Percentiles rank a stretch among this genome's conserved stretches.
Conservation (phyloP, 2,113 vertebrate species). For the Ia io region DNA sequence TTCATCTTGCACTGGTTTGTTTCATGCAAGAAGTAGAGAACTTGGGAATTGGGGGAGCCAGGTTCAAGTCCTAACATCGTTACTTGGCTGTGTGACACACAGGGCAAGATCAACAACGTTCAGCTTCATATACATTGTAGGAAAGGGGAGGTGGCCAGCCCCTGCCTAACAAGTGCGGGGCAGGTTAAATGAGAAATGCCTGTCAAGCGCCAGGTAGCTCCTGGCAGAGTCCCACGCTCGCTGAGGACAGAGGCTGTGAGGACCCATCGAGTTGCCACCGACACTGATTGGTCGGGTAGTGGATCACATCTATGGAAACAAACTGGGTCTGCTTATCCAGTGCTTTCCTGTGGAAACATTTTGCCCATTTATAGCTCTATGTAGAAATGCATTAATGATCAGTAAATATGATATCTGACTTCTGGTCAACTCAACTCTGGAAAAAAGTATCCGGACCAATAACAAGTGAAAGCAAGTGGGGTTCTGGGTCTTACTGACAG, state of each 20-base stretch:
- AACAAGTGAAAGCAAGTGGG: background rate
- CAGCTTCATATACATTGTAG: background rate
- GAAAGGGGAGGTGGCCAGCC: background rate
- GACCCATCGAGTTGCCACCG: background rate
- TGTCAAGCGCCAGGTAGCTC: background rate
- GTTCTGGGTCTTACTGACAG: background rate
- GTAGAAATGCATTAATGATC: background rate
- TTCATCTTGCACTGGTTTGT: background rate
- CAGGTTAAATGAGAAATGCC: background rate
- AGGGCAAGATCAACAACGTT: background rate
- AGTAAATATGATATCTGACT: background rate
- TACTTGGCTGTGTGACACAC: background rate
- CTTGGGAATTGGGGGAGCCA: background rate
- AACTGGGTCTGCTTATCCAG: background rate
- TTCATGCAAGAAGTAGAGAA: background rate
- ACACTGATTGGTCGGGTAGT: background rate
- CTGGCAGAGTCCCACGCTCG: background rate
- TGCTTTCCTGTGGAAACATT: background rate
- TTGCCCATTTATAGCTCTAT: background rate
- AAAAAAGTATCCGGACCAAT: background rate
- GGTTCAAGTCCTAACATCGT: background rate
- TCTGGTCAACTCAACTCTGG: background rate
- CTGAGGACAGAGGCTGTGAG: background rate
- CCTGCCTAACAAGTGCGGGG: background rate
- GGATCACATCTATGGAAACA: background rate